A percentile compares a stretch with the other conserved stretches of the same genome.
Conservation (phyloP, 1,140 invertebrate species). For the Meloidogyne chitwoodi region DNA sequence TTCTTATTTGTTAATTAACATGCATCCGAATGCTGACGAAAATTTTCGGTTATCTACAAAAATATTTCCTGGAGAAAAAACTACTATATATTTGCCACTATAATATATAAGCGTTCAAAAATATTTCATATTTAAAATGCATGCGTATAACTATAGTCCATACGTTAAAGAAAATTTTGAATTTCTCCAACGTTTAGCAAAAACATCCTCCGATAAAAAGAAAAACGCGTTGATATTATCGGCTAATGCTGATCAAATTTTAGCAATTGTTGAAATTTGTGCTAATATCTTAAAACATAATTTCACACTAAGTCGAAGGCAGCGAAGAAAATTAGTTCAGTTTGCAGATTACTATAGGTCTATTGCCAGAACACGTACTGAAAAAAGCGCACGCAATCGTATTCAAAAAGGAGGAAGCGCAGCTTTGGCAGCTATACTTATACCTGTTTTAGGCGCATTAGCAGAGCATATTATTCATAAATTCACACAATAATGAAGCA, state of each 20-base stretch:
- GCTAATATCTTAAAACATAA: conserved; percentile 10
- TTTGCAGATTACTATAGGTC: conserved; percentile 10
- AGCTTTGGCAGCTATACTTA: neutral
- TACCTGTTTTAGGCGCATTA: neutral
- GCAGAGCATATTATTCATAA: conserved; percentile 12
- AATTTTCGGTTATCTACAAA: neutral
- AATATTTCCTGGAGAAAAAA: conserved; percentile 13
- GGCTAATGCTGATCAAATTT: conserved; percentile 15
- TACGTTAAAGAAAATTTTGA: neutral
- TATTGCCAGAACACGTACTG: conserved; percentile 9
- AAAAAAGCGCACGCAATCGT: neutral
- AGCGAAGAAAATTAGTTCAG: neutral
- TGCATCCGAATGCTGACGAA: conserved; percentile 17
- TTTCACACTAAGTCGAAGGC: neutral
- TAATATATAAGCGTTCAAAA: too few species aligned
- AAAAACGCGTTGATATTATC: neutral
- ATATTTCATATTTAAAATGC: too few species aligned
- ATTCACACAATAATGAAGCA: conserved; percentile 17
- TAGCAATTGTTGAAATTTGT: conserved; percentile 15
- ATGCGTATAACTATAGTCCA: neutral
- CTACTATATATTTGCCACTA: conserved; percentile 11
- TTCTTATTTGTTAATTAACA: conserved; percentile 21
- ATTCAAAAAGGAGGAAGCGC: neutral
- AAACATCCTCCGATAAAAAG: neutral
- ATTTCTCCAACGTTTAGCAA: neutral